A percentile compares a stretch with the other conserved stretches of the same genome.
Evolutionary conservation across 2,113 vertebrate species (phyloP).

Genomic region (Rallus limicola): DNA sequence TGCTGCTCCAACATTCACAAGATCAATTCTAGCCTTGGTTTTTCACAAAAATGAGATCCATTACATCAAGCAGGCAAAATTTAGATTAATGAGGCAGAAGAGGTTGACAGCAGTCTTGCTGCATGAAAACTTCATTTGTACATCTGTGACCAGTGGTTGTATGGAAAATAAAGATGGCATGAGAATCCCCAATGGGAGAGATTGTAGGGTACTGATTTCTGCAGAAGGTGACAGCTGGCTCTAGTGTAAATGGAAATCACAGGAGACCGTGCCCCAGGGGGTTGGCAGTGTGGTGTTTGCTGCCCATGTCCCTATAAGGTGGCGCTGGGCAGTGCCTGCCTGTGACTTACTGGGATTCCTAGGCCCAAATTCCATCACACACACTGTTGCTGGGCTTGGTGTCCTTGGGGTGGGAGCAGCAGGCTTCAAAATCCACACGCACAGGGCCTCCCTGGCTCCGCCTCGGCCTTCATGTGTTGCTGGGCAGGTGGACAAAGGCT

Average conservation of each 20-base stretch:
- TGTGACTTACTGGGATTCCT: too few species aligned
- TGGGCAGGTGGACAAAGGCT: too few species aligned
- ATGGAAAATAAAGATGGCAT: neutral
- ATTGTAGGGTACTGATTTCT: neutral
- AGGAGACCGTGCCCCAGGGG: too few species aligned
- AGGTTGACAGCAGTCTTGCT: neutral
- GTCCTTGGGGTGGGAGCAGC: too few species aligned
- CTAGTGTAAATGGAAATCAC: neutral
- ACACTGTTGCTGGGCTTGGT: too few species aligned
- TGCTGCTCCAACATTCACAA: neutral
- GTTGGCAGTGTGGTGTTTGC: too few species aligned
- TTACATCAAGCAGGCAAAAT: neutral
- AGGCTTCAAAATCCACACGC: too few species aligned
- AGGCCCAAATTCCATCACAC: too few species aligned
- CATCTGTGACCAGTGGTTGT: neutral
- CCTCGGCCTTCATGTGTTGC: too few species aligned
- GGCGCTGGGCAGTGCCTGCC: too few species aligned
- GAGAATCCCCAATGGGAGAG: neutral
- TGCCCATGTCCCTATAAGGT: too few species aligned
- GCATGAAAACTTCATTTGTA: neutral
- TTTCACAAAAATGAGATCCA: slow-evolving; percentile 32
- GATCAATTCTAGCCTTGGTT: neutral
- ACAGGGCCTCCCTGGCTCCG: too few species aligned
- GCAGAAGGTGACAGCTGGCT: neutral
- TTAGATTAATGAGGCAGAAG: slow-evolving; percentile 23